Evolutionary conservation across 2,797 vertebrate genomes (phyloP).

Genomic region (Kryptopterus vitreolus): DNA sequence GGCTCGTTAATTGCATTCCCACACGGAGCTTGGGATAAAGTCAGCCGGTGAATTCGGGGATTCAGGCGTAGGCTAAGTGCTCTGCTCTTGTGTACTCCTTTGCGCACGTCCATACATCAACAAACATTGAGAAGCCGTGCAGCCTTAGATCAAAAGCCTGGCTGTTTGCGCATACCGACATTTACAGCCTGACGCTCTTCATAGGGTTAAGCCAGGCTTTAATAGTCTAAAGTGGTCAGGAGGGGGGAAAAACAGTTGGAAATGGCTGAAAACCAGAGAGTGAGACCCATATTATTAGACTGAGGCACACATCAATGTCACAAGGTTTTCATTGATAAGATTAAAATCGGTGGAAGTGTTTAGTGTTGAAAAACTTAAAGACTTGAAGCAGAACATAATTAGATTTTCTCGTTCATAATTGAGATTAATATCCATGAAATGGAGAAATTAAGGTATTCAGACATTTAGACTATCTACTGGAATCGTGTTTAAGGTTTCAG

Average conservation of each 20-base stretch:
- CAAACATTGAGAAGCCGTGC: constrained; percentile 58
- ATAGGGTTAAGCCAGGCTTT: constrained; percentile 44
- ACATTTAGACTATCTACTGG: constrained; percentile 50
- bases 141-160: constrained; percentile 61
- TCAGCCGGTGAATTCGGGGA: constrained; percentile 26
- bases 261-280: not conserved
- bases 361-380: not conserved
- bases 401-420: constrained; percentile 19
- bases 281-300: not conserved
- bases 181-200: constrained; percentile 60
- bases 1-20: constrained; percentile 66
- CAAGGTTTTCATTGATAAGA: not conserved
- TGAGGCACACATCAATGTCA: not conserved
- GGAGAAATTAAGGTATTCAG: constrained; percentile 51
- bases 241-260: not conserved
- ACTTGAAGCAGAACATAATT: not conserved
- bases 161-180: constrained; percentile 59
- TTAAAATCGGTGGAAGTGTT: not conserved
- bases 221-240: constrained; percentile 30
- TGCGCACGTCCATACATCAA: constrained; percentile 43
- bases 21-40: constrained; percentile 59
- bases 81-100: constrained; percentile 34
- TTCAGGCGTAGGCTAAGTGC: constrained; percentile 28
- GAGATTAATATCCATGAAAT: constrained; percentile 56
- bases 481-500: too few relatives aligned